Base-by-base conservation (phyloP, 2,888 invertebrate species). In the Campoplex capitator region DNA sequence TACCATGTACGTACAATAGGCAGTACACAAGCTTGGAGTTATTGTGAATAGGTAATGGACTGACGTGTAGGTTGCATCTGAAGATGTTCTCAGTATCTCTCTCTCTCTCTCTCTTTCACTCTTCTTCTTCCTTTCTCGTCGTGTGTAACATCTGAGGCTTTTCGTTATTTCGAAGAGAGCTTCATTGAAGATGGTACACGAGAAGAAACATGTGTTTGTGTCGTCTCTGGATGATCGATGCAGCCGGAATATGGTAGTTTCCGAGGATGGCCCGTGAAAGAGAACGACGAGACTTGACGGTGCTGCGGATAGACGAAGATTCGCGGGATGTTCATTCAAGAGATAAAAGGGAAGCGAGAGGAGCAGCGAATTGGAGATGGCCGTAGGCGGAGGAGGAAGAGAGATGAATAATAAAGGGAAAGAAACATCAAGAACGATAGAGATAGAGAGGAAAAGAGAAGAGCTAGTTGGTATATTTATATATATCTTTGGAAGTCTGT, bases 301-400 rank as follows among this genome's bases (percentile, higher is more conserved):
- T 42, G 23, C 77, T 23, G 23, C 23, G 23, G 23, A 65, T 67
- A 67, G 73, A 32, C 35, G 51, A 45, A 56, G 35, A 79, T 70
- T 79, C 68, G 38, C 75, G 71, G 38, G 71, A 38, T 23, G 56
- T 73, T 81, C 85, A 85, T 85, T 85, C 68, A 82, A 82, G 68
- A 83, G 73, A 65, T 62, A 67, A 68, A 74, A 77, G 58, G 32
- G 32, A 38, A 58, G 77, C 35, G 32, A 9, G 32, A 16, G n/a
- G 35, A 65, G 51, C 8, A 62, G 62, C 11, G 77, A 82, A 85
- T 82, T 74, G 81, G 81, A 23, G 23, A 77, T 68, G 70, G 75
- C 68, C 75, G 51, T 62, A 62, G 45, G 11, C 35, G 28, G 58
- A 67, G 62, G 45, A 28, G 18, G 45, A 45, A 58, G 28, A 62